phyloP scores from a whole-genome alignment of 2,888 invertebrate genomes.

The Blastobasis lacticolella region DNA sequence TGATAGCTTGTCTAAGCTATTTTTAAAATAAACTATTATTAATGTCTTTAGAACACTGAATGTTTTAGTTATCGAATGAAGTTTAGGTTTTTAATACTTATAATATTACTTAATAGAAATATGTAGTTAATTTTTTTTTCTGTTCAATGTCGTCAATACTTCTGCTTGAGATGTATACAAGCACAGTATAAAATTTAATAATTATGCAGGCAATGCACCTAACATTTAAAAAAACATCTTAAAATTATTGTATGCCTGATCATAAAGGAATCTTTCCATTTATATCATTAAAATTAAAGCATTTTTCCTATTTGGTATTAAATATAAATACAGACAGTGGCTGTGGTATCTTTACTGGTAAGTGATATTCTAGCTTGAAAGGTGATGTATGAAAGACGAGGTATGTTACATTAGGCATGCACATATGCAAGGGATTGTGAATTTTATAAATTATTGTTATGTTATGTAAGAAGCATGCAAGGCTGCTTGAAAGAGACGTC shows the following conservation, averaged over 20 bases:
- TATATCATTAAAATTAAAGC: constrained; percentile 57
- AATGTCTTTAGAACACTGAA: too few species aligned
- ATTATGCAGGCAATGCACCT: constrained; percentile 50
- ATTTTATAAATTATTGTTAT: constrained; percentile 69
- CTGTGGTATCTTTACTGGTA: constrained; percentile 72
- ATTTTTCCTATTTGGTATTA: constrained; percentile 73
- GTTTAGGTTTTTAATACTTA: too few species aligned
- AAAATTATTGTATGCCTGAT: constrained; percentile 59
- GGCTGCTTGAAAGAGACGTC: constrained; percentile 38
- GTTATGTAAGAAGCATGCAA: constrained; percentile 61
- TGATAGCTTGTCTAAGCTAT: too few species aligned
- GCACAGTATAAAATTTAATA: too few species aligned
- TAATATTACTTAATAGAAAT: too few species aligned
- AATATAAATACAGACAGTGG: constrained; percentile 71
- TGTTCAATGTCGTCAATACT: too few species aligned
- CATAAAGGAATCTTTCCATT: constrained; percentile 49
- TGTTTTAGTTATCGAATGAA: too few species aligned
- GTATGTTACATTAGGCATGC: constrained; percentile 72
- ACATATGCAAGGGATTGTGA: constrained; percentile 72
- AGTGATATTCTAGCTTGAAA: constrained; percentile 45
- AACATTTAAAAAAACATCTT: constrained; percentile 41
- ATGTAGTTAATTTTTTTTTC: too few species aligned
- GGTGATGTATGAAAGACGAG: constrained; percentile 49
- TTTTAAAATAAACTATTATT: too few species aligned
- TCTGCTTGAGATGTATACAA: too few species aligned